Base-by-base conservation (phyloP, 1,140 invertebrate species). In the Tetramorium simillimum region DNA sequence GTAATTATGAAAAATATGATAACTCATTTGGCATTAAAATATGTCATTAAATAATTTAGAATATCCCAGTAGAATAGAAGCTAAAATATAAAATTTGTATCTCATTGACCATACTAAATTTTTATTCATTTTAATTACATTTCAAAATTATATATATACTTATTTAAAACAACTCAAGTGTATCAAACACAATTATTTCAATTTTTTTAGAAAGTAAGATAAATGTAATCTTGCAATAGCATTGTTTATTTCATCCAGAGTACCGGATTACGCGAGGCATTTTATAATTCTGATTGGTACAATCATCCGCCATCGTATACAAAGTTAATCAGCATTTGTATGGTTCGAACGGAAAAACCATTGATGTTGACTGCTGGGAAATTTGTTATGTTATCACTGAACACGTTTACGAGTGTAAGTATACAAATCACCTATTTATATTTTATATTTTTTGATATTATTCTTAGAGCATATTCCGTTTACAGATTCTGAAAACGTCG, bases 331-430 rank as follows among this genome's bases (percentile, higher is more conserved):
- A 37, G 81, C 3, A 65, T 65, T 21, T 89, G 91, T 37, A 88
- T 94, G 60, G 28, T 40, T 7, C 51, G 86, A 70, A 56, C 89
- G 0, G 92, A 91, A 12, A 87, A 77, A 76, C 76, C 89, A 1
- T 14, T 93, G 12, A 21, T 58, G 12, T n/a, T 94, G 4, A 92
- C 87, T 14, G 89, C 88, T 49, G 93, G 92, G 7, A 91, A 92
- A 87, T 91, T 93, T 69, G 72, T 24, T 1, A 53, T n/a, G 0
- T 93, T 93, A 53, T 91, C 89, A 33, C 62, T 93, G 9, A 24
- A 6, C 2, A 89, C 80, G n/a, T 90, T 92, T 4, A 92, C 89
- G 7, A 81, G 69, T 2, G 93, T 93, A n/a, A 89, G 90, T 77
- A n/a, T 6, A 77, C 12, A 33, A 28, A 24, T 63, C 43, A 49